Percentiles rank a stretch among this genome's conserved stretches.
phyloP scores from a whole-genome alignment of 2,888 invertebrate genomes.

The Pseudoips prasinana region DNA sequence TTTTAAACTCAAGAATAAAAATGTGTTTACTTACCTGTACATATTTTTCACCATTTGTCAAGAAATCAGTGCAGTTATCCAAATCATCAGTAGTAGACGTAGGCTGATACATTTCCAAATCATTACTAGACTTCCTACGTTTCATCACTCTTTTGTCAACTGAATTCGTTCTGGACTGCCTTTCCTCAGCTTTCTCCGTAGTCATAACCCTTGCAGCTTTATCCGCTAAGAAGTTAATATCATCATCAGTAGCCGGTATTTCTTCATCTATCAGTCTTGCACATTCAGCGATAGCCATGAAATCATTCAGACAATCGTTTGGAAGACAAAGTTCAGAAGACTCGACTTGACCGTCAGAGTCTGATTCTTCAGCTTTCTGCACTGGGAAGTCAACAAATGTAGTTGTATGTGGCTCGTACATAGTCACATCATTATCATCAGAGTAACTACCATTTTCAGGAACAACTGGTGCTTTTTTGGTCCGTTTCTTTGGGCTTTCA shows the following conservation, averaged over 20 bases:
- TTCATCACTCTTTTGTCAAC: slow-evolving; percentile 57
- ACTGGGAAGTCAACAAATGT: slow-evolving; percentile 62
- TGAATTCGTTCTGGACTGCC: slow-evolving; percentile 44
- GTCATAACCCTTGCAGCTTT: slow-evolving; percentile 74
- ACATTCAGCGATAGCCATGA: slow-evolving; percentile 69
- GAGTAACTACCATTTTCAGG: slow-evolving; percentile 47
- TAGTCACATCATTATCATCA: slow-evolving; percentile 71
- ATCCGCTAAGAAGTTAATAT: slow-evolving; percentile 66
- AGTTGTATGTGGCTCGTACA: slow-evolving; percentile 77
- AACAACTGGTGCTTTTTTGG: slow-evolving; percentile 54
- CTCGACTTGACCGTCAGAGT: slow-evolving; percentile 67
- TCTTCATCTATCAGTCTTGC: slow-evolving; percentile 52
- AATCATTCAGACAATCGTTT: slow-evolving; percentile 71
- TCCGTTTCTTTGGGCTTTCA: slow-evolving; percentile 66
- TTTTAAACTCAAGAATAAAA: too few species aligned
- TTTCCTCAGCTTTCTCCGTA: slow-evolving; percentile 56
- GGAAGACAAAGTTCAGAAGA: slow-evolving; percentile 70
- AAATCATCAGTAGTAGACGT: slow-evolving; percentile 73
- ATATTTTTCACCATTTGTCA: slow-evolving; percentile 64
- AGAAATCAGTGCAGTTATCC: slow-evolving; percentile 59
- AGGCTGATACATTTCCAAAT: slow-evolving; percentile 73
- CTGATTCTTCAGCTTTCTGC: slow-evolving; percentile 68
- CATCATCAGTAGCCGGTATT: slow-evolving; percentile 59
- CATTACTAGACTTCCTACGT: slow-evolving; percentile 67
- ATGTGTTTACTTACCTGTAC: slow-evolving; percentile 71